Evolutionary conservation across 2,113 vertebrate species (phyloP).

Genomic region (Nyctereutes procyonoides): DNA sequence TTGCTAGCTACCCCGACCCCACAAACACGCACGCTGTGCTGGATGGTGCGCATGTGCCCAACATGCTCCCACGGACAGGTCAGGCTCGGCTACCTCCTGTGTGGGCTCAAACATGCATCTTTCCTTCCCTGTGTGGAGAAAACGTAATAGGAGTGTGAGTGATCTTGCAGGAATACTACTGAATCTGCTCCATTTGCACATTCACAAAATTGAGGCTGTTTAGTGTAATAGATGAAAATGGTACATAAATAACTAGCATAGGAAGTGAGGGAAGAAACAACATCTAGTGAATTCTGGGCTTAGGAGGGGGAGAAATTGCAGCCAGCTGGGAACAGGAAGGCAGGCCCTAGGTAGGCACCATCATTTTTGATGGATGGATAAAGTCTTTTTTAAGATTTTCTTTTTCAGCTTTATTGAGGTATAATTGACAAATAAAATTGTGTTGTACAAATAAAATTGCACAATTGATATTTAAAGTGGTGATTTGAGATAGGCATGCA

Average conservation of each 20-base stretch:
- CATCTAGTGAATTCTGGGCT: background rate
- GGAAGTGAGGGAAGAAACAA: background rate
- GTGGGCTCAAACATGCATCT: background rate
- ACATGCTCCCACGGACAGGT: fast-evolving
- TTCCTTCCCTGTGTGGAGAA: background rate
- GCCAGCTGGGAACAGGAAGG: background rate
- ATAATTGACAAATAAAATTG: background rate
- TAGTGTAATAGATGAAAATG: constrained; percentile 1
- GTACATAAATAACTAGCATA: background rate
- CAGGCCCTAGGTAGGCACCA: background rate
- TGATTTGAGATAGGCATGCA: background rate
- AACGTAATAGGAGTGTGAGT: background rate
- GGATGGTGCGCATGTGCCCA: fast-evolving
- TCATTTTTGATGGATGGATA: background rate
- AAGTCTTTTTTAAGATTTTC: background rate
- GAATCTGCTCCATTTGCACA: background rate
- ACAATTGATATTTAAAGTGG: background rate
- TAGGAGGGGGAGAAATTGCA: background rate
- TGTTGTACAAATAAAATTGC: background rate
- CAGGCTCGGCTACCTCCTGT: background rate
- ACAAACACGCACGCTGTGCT: fast-evolving
- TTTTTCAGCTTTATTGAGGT: background rate
- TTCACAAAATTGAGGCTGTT: background rate
- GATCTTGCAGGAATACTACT: background rate
- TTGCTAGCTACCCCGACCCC: fast-evolving